These are phyloP conservation scores for Thaumetopoea pityocampa DNA, from an alignment of 1,140 invertebrate genomes.

Conservation along the genomic window DNA sequence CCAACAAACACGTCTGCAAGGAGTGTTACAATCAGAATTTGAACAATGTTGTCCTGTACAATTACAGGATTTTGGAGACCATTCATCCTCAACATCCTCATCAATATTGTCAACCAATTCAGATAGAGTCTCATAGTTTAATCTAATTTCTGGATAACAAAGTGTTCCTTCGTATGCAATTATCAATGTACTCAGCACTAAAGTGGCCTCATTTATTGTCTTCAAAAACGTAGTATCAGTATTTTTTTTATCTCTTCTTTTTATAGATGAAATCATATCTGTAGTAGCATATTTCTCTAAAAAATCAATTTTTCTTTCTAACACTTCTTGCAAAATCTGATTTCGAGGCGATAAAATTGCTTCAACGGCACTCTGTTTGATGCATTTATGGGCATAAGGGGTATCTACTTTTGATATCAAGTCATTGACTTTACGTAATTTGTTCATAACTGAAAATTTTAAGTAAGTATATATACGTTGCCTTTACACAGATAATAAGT, in stretches of 20 bases:
- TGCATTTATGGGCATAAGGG: constrained; percentile 25
- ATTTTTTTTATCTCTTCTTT: constrained; percentile 5
- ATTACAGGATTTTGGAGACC: constrained; percentile 29
- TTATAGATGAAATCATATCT: constrained; percentile 2
- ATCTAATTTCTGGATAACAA: too few relatives aligned
- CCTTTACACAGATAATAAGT: background rate
- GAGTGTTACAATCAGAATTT: constrained; percentile 27
- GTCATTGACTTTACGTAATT: background rate
- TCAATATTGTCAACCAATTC: background rate
- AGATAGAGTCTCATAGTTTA: too few relatives aligned
- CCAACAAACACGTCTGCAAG: constrained; percentile 46
- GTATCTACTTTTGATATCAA: constrained; percentile 23
- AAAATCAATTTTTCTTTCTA: constrained; percentile 30
- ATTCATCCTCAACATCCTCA: constrained; percentile 12
- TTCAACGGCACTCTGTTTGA: constrained; percentile 13
- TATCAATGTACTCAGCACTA: constrained; percentile 33
- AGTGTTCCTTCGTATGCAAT: constrained; percentile 30
- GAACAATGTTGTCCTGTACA: constrained; percentile 33
- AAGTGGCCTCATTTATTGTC: constrained; percentile 28
- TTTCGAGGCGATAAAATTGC: constrained; percentile 18
- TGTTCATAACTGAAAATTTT: constrained; percentile 29
- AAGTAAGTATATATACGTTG: constrained; percentile 5
- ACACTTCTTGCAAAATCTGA: constrained; percentile 21
- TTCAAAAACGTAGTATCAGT: constrained; percentile 10
- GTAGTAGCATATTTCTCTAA: constrained; percentile 25